phyloP scores from a whole-genome alignment of 2,797 vertebrate genomes.

The Helarctos malayanus region DNA sequence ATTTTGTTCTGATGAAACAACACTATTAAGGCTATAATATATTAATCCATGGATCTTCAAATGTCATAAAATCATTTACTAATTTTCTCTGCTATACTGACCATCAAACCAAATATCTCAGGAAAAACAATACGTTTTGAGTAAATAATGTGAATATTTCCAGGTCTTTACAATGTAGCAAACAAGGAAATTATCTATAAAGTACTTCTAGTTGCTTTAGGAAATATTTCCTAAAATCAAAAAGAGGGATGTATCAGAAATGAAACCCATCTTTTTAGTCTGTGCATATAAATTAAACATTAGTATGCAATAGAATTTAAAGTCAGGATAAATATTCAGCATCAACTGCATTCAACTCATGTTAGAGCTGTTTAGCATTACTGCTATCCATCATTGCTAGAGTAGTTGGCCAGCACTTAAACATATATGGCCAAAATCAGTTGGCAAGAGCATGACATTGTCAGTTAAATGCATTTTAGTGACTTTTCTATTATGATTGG shows the following conservation, averaged over 20 bases:
- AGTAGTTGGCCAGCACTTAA: not conserved
- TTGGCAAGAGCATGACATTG: conserved; percentile 20
- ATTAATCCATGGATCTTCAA: conserved; percentile 27
- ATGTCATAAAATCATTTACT: conserved; percentile 26
- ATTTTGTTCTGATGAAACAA: not conserved
- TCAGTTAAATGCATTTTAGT: not conserved
- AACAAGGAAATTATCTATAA: not conserved
- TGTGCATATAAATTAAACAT: not conserved
- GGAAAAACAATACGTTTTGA: not conserved
- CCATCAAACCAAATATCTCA: not conserved
- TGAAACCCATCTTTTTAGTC: not conserved
- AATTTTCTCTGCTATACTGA: not conserved
- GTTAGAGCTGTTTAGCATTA: not conserved
- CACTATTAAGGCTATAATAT: not conserved
- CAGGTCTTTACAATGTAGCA: not conserved
- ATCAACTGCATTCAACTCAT: not conserved
- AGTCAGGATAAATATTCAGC: not conserved
- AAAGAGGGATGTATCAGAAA: not conserved
- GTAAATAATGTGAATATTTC: not conserved
- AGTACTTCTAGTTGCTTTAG: not conserved
- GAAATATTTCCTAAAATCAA: not conserved
- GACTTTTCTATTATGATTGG: not conserved
- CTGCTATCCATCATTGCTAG: not conserved
- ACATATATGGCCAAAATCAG: not conserved
- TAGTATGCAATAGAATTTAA: not conserved